Percentiles rank a stretch among this genome's conserved stretches.
These are phyloP conservation scores for Trilocha varians DNA, from an alignment of 2,888 invertebrate genomes.

Conservation along the genomic window DNA sequence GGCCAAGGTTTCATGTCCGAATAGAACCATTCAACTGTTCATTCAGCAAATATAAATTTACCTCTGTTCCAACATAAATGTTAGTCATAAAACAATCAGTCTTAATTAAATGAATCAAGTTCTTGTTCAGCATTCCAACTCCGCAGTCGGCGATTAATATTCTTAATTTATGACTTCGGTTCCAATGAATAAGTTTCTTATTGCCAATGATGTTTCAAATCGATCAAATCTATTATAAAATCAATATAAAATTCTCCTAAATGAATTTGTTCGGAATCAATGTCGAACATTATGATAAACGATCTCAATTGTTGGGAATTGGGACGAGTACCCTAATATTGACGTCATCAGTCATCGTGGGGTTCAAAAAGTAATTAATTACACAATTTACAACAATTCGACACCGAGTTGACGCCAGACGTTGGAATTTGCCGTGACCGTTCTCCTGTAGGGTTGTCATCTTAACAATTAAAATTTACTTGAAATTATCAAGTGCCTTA, in stretches of 20 bases:
- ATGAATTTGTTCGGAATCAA: constrained; percentile 1
- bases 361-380: constrained; percentile 31
- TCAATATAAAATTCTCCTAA: background rate
- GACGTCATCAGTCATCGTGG: constrained; percentile 34
- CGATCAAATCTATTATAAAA: background rate
- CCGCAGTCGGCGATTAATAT: no score
- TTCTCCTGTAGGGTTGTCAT: constrained; percentile 3
- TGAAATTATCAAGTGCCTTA: no score
- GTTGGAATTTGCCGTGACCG: constrained; percentile 23
- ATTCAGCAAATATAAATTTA: no score
- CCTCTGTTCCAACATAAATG: no score
- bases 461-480: no score
- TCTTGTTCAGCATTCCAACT: no score
- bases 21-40: constrained; percentile 26
- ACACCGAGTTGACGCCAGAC: constrained; percentile 19
- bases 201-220: background rate
- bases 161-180: no score
- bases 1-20: constrained; percentile 39
- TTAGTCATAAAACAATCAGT: no score
- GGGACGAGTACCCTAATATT: constrained; percentile 3
- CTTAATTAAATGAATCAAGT: no score
- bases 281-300: constrained; percentile 2
- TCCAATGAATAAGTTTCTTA: background rate
- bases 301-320: background rate
- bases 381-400: constrained; percentile 34